Evolutionary conservation across 2,888 invertebrate genomes (phyloP).

Genomic region (Norana najaformis): DNA sequence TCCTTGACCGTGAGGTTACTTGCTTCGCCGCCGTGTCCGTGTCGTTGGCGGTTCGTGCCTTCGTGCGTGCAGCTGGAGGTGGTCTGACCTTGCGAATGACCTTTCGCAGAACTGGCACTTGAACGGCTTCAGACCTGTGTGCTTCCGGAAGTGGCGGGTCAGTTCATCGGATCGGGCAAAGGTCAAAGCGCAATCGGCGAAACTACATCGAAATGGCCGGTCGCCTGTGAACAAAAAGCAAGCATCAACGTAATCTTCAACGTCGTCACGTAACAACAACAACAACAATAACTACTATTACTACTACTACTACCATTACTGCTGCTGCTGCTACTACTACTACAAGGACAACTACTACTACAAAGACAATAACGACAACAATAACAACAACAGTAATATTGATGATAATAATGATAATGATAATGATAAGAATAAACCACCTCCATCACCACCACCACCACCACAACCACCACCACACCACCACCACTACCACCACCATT

Average conservation of each 20-base stretch:
- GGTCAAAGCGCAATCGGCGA: conserved; percentile 16
- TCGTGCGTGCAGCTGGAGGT: conserved; percentile 25
- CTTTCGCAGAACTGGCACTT: conserved; percentile 27
- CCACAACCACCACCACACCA: background rate
- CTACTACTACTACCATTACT: background rate
- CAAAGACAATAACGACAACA: no score
- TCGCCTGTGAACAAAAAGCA: conserved; percentile 25
- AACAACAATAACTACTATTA: background rate
- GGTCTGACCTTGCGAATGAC: conserved; percentile 33
- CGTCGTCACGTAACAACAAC: background rate
- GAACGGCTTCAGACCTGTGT: conserved; percentile 31
- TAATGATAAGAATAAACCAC: no score
- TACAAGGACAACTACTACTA: background rate
- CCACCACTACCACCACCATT: background rate
- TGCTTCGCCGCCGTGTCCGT: background rate
- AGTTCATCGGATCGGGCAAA: conserved; percentile 32
- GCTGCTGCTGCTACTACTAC: background rate
- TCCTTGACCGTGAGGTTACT: background rate
- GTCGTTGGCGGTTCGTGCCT: conserved; percentile 8
- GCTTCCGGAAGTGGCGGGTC: conserved; percentile 32
- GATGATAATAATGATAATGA: no score
- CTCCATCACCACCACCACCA: no score
- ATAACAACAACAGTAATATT: no score
- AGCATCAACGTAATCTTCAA: background rate
- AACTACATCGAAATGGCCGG: conserved; percentile 24